Percentiles rank a stretch among this genome's conserved stretches.
These are phyloP conservation scores for Rhinoderma darwinii DNA, from an alignment of 2,113 vertebrate genomes.

Conservation along the genomic window DNA sequence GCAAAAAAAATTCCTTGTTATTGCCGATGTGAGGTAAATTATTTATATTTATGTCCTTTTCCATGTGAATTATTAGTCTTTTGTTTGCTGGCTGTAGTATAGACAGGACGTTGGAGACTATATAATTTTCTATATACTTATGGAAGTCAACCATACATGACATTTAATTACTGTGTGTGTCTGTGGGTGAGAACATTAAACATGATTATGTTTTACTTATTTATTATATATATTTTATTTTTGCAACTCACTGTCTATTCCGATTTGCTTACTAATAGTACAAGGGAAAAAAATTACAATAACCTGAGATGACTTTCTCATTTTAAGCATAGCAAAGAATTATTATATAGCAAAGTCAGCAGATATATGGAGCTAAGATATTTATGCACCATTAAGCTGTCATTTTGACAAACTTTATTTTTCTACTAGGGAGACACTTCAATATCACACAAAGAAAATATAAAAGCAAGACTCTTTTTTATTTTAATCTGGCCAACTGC, in stretches of 20 bases:
- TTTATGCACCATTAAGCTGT: constrained; percentile 59
- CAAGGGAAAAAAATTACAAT: constrained; percentile 18
- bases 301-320: constrained; percentile 50
- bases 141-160: too few species aligned
- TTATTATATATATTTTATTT: neutral
- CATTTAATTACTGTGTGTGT: too few species aligned
- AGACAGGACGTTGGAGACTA: too few species aligned
- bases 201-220: too few species aligned
- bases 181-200: too few species aligned
- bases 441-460: constrained; percentile 49
- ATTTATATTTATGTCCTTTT: too few species aligned
- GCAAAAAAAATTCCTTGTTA: too few species aligned
- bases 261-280: constrained; percentile 22
- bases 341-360: constrained; percentile 58
- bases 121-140: too few species aligned
- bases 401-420: constrained; percentile 60
- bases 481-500: constrained; percentile 21
- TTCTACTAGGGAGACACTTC: constrained; percentile 55
- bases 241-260: neutral
- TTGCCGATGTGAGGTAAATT: too few species aligned
- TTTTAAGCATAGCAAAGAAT: constrained; percentile 45
- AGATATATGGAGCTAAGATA: constrained; percentile 56
- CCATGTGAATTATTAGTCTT: too few species aligned
- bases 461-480: constrained; percentile 33
- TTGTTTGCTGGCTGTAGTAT: too few species aligned